Conservation (phyloP, 2,113 vertebrate genomes). For the Gopherus evgoodei region DNA sequence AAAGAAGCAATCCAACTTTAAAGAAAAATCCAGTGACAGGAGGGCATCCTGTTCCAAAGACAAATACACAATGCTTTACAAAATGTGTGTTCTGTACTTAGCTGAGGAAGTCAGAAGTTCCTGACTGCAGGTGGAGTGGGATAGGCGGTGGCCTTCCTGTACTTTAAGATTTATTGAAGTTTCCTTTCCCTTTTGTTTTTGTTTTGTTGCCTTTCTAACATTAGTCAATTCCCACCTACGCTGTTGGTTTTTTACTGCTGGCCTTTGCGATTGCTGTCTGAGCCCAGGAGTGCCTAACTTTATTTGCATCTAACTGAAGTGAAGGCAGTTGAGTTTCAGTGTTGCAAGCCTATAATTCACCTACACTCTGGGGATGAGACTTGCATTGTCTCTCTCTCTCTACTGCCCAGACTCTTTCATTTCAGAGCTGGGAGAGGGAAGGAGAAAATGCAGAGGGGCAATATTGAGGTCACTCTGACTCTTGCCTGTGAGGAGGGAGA, state of each 20-base stretch:
- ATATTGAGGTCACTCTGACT: background rate
- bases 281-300: background rate
- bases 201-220: slow-evolving; percentile 73
- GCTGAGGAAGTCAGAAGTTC: slow-evolving; percentile 70
- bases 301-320: background rate
- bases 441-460: background rate
- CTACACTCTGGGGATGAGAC: background rate
- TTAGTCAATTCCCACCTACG: slow-evolving; percentile 34
- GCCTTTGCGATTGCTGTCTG: slow-evolving; percentile 12
- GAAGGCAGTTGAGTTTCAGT: slow-evolving; percentile 19
- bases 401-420: background rate
- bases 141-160: slow-evolving; percentile 79
- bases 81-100: slow-evolving; percentile 58
- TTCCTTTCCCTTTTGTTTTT: slow-evolving; percentile 76
- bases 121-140: slow-evolving; percentile 74
- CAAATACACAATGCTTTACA: background rate
- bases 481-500: background rate
- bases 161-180: slow-evolving; percentile 74
- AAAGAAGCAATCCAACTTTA: slow-evolving; percentile 32
- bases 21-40: slow-evolving; percentile 32
- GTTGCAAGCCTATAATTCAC: slow-evolving; percentile 35
- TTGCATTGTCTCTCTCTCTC: background rate
- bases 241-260: slow-evolving; percentile 25
- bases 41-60: slow-evolving; percentile 53
- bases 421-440: background rate